phyloP scores from a whole-genome alignment of 2,888 invertebrate species.

The Smittia aterrima region DNA sequence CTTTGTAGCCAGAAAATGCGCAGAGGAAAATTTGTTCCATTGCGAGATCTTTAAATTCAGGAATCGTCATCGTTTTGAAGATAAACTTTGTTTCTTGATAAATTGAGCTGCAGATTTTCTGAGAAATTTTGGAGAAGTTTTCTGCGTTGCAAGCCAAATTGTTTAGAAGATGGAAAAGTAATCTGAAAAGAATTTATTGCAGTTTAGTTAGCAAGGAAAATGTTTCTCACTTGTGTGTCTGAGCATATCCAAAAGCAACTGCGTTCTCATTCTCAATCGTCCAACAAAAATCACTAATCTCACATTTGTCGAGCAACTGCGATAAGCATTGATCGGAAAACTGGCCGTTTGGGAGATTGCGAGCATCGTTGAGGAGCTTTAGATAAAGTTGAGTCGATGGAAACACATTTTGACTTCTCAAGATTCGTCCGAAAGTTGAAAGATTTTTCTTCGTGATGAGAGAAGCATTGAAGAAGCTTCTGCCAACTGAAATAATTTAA shows the following conservation, averaged over 20 bases:
- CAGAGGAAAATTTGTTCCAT: slow-evolving; percentile 35
- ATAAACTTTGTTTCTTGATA: slow-evolving; percentile 5
- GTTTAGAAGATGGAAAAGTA: slow-evolving; percentile 20
- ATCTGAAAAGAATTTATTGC: not conserved
- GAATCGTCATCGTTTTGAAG: not conserved
- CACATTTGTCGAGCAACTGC: not conserved
- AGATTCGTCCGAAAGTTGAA: no score
- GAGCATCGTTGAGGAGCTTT: not conserved
- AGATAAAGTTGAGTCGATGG: not conserved
- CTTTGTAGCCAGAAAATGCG: not conserved
- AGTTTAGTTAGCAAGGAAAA: not conserved
- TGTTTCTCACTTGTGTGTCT: slow-evolving; percentile 5
- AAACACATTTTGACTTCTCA: no score
- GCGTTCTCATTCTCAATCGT: not conserved
- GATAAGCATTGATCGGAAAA: not conserved
- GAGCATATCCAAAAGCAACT: not conserved
- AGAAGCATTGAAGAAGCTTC: no score
- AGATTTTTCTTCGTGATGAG: no score
- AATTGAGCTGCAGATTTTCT: not conserved
- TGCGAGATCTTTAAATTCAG: slow-evolving; percentile 1
- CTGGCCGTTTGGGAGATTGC: not conserved
- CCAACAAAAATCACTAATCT: not conserved
- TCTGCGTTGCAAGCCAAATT: not conserved
- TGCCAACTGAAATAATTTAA: no score
- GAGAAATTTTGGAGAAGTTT: not conserved